Percentiles rank a stretch among this genome's conserved stretches.
Conservation (phyloP, 2,888 invertebrate genomes). For the Pristionchus arcanus region DNA sequence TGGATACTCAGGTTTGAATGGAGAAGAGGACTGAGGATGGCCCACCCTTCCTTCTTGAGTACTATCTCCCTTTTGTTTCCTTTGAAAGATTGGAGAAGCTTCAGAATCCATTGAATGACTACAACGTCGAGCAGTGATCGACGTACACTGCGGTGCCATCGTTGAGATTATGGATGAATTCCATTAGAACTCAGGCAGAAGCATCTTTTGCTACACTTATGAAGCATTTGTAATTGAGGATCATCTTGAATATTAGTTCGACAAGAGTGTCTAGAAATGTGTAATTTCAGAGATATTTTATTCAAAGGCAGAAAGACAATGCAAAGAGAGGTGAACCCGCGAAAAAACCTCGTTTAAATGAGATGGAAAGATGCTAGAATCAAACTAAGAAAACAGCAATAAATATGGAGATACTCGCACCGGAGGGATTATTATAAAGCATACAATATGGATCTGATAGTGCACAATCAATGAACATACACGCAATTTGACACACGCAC, state of each 20-base stretch:
- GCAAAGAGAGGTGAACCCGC: not conserved
- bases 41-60: conserved; percentile 34
- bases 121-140: not conserved
- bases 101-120: not conserved
- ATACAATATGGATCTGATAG: not conserved
- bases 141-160: not conserved
- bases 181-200: no score
- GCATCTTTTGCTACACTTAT: no score
- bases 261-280: no score
- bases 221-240: no score
- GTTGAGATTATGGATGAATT: not conserved
- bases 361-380: conserved; percentile 42
- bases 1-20: conserved; percentile 1
- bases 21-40: not conserved
- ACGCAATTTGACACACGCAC: conserved; percentile 35
- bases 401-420: conserved; percentile 39
- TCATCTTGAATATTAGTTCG: no score
- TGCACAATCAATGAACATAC: conserved; percentile 25
- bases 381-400: conserved; percentile 20
- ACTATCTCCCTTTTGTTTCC: conserved; percentile 8
- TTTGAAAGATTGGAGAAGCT: conserved; percentile 12
- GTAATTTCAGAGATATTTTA: conserved; percentile 13
- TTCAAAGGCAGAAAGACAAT: conserved; percentile 24
- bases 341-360: conserved; percentile 22
- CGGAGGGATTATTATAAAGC: conserved; percentile 45